Evolutionary conservation across 2,888 invertebrate species (phyloP).

Genomic region (Gryllus longicercus): DNA sequence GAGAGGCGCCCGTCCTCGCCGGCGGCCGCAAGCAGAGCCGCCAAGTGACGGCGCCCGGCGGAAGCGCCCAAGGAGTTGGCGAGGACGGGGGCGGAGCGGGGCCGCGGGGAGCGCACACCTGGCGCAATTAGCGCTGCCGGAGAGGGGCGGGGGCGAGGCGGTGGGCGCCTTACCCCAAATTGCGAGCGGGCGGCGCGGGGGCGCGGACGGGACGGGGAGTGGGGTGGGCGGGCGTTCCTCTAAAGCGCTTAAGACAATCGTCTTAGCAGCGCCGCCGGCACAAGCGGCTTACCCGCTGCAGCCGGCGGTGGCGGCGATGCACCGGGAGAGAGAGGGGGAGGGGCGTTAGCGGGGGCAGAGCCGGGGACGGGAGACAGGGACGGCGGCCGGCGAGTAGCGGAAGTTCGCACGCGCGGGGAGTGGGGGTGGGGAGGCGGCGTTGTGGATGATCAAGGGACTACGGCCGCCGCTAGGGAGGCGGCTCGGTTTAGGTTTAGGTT

Average conservation of each 20-base stretch:
- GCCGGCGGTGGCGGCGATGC: background rate
- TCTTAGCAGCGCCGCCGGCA: background rate
- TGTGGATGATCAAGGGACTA: no score
- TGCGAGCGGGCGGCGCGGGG: background rate
- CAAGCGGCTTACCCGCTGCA: background rate
- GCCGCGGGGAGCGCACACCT: background rate
- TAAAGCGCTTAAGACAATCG: slow-evolving; percentile 1
- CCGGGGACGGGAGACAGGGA: no score
- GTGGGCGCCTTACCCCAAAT: background rate
- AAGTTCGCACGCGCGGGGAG: background rate
- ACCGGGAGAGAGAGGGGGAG: background rate
- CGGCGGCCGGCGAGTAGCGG: background rate
- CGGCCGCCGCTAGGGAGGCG: no score
- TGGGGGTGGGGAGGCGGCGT: background rate
- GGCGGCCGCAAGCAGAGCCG: no score
- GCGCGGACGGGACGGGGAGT: background rate
- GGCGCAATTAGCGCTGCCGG: background rate
- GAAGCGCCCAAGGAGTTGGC: background rate
- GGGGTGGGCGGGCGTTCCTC: background rate
- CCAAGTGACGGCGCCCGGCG: no score
- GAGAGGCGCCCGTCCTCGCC: no score
- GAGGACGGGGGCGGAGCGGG: background rate
- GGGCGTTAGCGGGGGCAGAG: background rate
- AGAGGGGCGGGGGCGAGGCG: background rate
- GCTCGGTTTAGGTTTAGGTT: no score